phyloP scores from a whole-genome alignment of 2,888 invertebrate genomes.

The Eurois occulta region DNA sequence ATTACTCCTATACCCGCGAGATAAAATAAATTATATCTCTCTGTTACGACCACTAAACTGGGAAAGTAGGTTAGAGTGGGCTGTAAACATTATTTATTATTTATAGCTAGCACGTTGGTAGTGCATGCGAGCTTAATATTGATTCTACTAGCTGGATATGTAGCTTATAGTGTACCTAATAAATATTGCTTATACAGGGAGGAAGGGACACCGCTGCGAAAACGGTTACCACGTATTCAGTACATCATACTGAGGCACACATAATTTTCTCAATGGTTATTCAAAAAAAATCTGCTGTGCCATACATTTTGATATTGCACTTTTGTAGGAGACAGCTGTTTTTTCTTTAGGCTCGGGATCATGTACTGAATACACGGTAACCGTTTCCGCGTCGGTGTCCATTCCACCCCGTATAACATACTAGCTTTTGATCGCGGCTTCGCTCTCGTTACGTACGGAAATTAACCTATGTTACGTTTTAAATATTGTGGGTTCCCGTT shows the following conservation, averaged over 20 bases:
- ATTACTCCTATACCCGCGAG: constrained; percentile 5
- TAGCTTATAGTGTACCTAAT: neutral
- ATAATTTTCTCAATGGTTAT: too few species aligned
- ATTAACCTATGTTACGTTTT: neutral
- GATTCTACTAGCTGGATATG: constrained; percentile 23
- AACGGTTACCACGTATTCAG: too few species aligned
- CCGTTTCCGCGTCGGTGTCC: too few species aligned
- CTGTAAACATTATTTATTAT: constrained; percentile 53
- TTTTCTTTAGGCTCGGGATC: too few species aligned
- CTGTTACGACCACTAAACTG: constrained; percentile 30
- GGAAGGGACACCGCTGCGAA: too few species aligned
- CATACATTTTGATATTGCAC: too few species aligned
- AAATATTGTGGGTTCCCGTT: neutral
- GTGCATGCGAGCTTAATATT: constrained; percentile 48
- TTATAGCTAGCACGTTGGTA: constrained; percentile 27
- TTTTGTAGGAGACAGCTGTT: too few species aligned
- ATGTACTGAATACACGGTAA: too few species aligned
- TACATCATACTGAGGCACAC: too few species aligned
- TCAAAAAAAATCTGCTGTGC: too few species aligned
- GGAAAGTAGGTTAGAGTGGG: constrained; percentile 45
- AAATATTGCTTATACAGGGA: neutral
- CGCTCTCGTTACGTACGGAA: neutral
- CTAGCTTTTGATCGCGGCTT: neutral
- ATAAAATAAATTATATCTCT: constrained; percentile 43
- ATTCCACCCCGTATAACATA: too few species aligned